Conservation (phyloP, 2,113 vertebrate species). For the Albula goreensis region DNA sequence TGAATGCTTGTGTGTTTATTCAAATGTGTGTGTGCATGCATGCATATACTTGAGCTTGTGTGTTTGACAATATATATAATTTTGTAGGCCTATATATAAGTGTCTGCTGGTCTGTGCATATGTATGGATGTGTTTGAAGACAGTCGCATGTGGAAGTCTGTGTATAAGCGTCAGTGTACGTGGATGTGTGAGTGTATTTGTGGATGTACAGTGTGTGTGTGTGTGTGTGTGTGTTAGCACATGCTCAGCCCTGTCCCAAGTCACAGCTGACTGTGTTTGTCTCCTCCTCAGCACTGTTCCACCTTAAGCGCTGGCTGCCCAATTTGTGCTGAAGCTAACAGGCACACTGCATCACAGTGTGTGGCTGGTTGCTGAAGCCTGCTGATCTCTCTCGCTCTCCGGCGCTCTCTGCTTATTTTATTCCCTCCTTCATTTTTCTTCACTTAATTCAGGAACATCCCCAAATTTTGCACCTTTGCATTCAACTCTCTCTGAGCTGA, state of each 20-base stretch:
- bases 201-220: too few species aligned
- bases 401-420: slow-evolving; percentile 22
- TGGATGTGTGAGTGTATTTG: too few species aligned
- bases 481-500: background rate
- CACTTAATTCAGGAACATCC: background rate
- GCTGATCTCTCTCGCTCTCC: slow-evolving; percentile 47
- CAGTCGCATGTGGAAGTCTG: too few species aligned
- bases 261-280: background rate
- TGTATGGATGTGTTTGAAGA: too few species aligned
- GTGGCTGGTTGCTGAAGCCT: slow-evolving; percentile 45
- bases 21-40: too few species aligned
- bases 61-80: too few species aligned
- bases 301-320: slow-evolving; percentile 50
- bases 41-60: too few species aligned
- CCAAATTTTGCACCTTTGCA: slow-evolving; percentile 5
- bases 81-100: too few species aligned
- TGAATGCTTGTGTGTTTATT: background rate
- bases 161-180: too few species aligned
- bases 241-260: too few species aligned
- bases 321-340: slow-evolving; percentile 51
- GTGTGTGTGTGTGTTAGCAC: background rate
- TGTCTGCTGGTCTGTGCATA: too few species aligned
- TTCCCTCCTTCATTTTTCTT: slow-evolving; percentile 24
- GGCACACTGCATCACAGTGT: slow-evolving; percentile 48
- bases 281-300: slow-evolving; percentile 20